phyloP scores from a whole-genome alignment of 2,888 invertebrate genomes.

The Oscheius sp. region DNA sequence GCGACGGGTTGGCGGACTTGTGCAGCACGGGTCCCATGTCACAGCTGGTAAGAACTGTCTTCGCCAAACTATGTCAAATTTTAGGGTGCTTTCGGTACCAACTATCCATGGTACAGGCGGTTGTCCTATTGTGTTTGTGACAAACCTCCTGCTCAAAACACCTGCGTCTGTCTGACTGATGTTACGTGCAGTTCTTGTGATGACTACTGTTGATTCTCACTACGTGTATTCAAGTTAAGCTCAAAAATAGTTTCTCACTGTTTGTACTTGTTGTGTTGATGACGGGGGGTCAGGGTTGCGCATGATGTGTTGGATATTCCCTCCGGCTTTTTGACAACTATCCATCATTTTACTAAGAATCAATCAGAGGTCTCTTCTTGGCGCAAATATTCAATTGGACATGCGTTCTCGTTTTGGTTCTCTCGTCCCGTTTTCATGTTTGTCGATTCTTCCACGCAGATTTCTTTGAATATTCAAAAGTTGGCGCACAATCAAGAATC shows the following conservation, averaged over 20 bases:
- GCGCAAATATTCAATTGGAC: conserved; percentile 24
- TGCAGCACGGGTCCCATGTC: no score
- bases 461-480: conserved; percentile 33
- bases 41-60: no score
- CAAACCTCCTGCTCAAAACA: not conserved
- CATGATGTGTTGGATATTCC: conserved; percentile 27
- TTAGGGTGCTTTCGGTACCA: conserved; percentile 15
- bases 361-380: conserved; percentile 29
- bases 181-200: not conserved
- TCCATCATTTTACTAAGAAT: conserved; percentile 27
- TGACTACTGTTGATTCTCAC: not conserved
- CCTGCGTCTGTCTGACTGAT: not conserved
- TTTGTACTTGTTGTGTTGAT: conserved; percentile 3
- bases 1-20: not conserved
- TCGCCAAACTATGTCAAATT: not conserved
- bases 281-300: not conserved
- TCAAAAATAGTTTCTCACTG: not conserved
- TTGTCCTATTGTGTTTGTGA: conserved; percentile 5
- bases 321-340: conserved; percentile 29
- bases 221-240: not conserved
- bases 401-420: conserved; percentile 10
- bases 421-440: not conserved
- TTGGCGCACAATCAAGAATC: conserved; percentile 10
- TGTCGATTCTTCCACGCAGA: not conserved
- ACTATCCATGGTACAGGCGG: conserved; percentile 1